Evolutionary conservation across 2,797 vertebrate genomes (phyloP).

Genomic region (Xenops minutus): DNA sequence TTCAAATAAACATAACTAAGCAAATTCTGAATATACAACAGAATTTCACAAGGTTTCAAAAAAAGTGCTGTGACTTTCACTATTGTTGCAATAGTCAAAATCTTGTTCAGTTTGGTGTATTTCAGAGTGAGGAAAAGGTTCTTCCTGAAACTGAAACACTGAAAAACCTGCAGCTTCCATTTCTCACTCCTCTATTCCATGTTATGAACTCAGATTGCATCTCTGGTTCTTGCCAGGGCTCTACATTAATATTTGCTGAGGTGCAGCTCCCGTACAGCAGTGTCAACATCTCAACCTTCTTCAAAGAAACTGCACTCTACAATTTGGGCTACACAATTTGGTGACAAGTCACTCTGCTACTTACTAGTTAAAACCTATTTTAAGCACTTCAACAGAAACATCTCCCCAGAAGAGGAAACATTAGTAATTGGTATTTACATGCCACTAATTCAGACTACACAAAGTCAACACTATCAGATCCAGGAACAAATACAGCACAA

Average conservation of each 20-base stretch:
- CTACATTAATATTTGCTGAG: constrained; percentile 79
- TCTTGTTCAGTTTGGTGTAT: neutral
- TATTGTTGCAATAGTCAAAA: neutral
- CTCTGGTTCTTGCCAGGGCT: constrained; percentile 67
- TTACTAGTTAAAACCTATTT: neutral
- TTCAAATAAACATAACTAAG: neutral
- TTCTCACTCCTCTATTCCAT: neutral
- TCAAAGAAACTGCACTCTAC: neutral
- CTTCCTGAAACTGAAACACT: neutral
- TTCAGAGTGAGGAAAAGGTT: neutral
- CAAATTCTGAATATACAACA: neutral
- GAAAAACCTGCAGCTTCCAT: neutral
- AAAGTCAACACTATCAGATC: neutral
- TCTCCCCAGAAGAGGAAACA: neutral
- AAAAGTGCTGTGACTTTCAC: neutral
- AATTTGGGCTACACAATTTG: neutral
- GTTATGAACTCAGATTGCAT: neutral
- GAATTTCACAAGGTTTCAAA: neutral
- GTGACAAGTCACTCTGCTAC: neutral
- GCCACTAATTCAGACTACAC: neutral
- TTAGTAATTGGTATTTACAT: neutral
- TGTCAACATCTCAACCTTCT: neutral
- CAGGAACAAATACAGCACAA: neutral
- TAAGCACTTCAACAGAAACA: neutral
- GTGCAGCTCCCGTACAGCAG: constrained; percentile 59